Evolutionary conservation across 2,888 invertebrate species (phyloP).

Genomic region (Eucera pruinosa): DNA sequence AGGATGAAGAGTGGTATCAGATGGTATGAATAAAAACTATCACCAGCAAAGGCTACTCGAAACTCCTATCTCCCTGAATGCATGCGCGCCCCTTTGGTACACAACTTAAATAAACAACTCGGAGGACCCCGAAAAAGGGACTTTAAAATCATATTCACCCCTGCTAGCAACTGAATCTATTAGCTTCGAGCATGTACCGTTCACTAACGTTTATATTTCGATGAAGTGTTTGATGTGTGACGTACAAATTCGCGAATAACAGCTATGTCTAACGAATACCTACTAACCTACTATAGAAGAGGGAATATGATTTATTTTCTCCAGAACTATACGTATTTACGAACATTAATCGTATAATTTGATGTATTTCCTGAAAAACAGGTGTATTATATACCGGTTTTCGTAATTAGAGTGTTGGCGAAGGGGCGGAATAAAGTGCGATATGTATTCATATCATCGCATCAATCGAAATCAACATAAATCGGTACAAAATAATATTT

Average conservation of each 20-base stretch:
- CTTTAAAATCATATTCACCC: conserved; percentile 50
- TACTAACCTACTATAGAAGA: background rate
- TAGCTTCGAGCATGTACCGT: conserved; percentile 30
- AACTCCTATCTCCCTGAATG: conserved; percentile 18
- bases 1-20: conserved; percentile 18
- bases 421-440: too few species aligned
- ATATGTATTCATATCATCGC: too few species aligned
- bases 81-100: conserved; percentile 41
- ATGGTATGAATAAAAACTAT: conserved; percentile 1
- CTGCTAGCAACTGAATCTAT: conserved; percentile 50
- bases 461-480: too few species aligned
- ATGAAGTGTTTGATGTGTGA: conserved; percentile 31
- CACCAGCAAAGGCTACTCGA: conserved; percentile 23
- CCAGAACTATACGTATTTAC: background rate
- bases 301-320: background rate
- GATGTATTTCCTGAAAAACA: too few species aligned
- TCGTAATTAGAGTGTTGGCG: too few species aligned
- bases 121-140: conserved; percentile 29
- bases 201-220: conserved; percentile 29
- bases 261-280: background rate
- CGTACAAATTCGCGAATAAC: conserved; percentile 24
- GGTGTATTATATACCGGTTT: too few species aligned
- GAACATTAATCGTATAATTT: too few species aligned
- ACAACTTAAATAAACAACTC: conserved; percentile 48
- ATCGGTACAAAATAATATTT: too few species aligned